phyloP scores from a whole-genome alignment of 2,888 invertebrate species.

The Platynereis dumerilii region DNA sequence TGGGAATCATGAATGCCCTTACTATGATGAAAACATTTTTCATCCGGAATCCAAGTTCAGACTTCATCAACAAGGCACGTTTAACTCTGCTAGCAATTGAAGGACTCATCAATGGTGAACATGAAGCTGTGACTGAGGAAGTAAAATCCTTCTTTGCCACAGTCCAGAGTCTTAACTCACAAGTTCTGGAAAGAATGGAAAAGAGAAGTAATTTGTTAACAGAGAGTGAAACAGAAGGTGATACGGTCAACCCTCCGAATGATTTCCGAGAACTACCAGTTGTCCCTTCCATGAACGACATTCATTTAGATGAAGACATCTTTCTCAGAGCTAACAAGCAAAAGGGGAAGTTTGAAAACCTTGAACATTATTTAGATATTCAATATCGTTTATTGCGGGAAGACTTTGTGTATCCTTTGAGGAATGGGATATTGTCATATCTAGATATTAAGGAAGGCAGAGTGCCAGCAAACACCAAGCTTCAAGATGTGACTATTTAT shows the following conservation, averaged over 20 bases:
- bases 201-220: no score
- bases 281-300: slow-evolving; percentile 57
- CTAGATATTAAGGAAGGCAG: background rate
- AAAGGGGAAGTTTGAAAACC: slow-evolving; percentile 70
- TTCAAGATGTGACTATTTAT: slow-evolving; percentile 40
- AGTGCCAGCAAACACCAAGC: background rate
- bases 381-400: slow-evolving; percentile 80
- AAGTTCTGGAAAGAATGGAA: no score
- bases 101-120: no score
- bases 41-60: no score
- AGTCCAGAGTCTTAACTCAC: background rate
- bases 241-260: slow-evolving; percentile 61
- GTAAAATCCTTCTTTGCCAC: background rate
- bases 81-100: no score
- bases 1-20: no score
- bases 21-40: no score
- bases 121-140: background rate
- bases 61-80: no score
- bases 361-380: slow-evolving; percentile 77
- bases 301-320: slow-evolving; percentile 51
- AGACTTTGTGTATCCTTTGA: slow-evolving; percentile 78
- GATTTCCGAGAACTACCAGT: slow-evolving; percentile 60
- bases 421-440: slow-evolving; percentile 70
- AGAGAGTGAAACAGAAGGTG: background rate
- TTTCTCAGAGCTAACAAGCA: slow-evolving; percentile 70